Evolutionary conservation across 2,797 vertebrate species (phyloP), one percentile per base, ranked within the genome.

Genomic region (Ciconia nigra): DNA sequence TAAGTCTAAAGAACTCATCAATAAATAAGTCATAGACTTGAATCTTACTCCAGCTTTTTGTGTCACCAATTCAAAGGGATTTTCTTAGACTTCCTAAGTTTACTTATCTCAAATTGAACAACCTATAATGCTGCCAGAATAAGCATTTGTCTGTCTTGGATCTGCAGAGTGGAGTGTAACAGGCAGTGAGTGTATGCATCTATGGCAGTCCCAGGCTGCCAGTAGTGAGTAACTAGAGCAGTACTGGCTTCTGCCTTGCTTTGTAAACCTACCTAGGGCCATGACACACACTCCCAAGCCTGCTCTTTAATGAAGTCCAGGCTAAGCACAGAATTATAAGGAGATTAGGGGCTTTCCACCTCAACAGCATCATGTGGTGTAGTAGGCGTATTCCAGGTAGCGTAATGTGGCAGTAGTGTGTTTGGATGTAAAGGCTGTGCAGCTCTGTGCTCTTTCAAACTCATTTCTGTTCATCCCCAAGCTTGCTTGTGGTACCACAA

Each of bases 201-300:
- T 54, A 0, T 14, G 42, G 29, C 39, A 55, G 19, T 46, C 71
- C 46, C n/a, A n/a, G 17, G 39, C 49, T 49, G 46, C 46, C 0
- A 0, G 42, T 17, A 31, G 35, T 9, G 31, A 24, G 33, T 20
- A 65, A 37, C 15, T n/a, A 4, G 4, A 11, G 25, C 46, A 46
- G 17, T 11, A 25, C n/a, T 58, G 22, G 13, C 18, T 8, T 31
- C 81, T 65, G 59, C 24, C 37, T 33, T 14, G n/a, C 52, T 73
- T n/a, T 57, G 19, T 39, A 74, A 41, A 31, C 83, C 17, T 25
- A 3, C 29, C 37, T 11, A 26, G 59, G 35, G 21, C 71, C 10
- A 1, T 31, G 14, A 21, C 7, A 7, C 2, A 0, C 6, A 1
- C 25, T n/a, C 41, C 57, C 17, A 26, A 39, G 33, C 12, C 52